Base-by-base conservation (phyloP, 1,140 invertebrate species). In the Drosophila fuyamai region DNA sequence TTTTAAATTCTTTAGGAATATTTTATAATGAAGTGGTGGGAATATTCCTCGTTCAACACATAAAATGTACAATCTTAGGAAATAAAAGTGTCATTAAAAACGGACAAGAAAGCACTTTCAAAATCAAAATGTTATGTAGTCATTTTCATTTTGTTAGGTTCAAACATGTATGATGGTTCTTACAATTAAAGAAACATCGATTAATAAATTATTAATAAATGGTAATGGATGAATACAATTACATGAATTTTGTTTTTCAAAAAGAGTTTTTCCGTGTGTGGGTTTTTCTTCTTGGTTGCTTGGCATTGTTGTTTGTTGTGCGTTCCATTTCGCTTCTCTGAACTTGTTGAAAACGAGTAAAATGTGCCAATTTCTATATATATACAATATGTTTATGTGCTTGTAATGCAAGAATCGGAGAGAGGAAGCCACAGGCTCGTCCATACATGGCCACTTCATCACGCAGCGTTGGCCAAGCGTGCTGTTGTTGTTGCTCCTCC, bases 381-480 rank as follows among this genome's bases (percentile, higher is more conserved):
- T 67, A 73, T 73, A 65, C 55, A 62, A 79, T 58, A 58, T 68
- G 47, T 85, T 81, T 70, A 60, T 85, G 76, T 72, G 41, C 75
- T 43, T 63, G 73, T 53, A 76, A 60, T 44, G 47, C 65, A 44
- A 77, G 75, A 72, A 78, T 41, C 67, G 55, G 54, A 32, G 48
- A 60, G 59, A 55, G 79, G 57, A 56, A 80, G 66, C 38, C 55
- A 76, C 53, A 85, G 38, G 66, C 40, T 46, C 56, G 36, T 36
- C 47, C 75, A 61, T 68, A 77, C 72, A 88, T 82, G 84, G 84
- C 84, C 83, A 88, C 83, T 88, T 88, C 63, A 88, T 89, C 83
- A 88, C 83, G 83, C 83, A 88, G 83, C 80, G 84, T 57, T 88
- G 83, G 72, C 83, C 83, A 88, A 88, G 83, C 83, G 84, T 88